Conservation (phyloP, 1,140 invertebrate species). For the Heliconius melpomene region DNA sequence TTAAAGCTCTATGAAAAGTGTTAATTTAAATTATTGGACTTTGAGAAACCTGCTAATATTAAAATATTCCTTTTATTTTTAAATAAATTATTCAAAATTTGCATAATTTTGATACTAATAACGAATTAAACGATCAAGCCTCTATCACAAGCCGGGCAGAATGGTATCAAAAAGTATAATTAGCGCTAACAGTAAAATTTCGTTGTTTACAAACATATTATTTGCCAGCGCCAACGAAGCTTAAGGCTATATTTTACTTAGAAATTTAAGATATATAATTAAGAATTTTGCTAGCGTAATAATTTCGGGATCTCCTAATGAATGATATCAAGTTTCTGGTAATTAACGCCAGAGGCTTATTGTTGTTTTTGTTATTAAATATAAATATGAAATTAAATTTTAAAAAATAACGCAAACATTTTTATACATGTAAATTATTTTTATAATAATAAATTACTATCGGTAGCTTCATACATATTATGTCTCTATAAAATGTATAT, state of each 20-base stretch:
- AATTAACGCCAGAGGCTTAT: conserved; percentile 73
- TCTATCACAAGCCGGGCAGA: conserved; percentile 47
- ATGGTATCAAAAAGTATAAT: conserved; percentile 69
- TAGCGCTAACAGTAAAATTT: conserved; percentile 73
- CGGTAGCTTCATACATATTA: neutral
- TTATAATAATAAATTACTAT: neutral
- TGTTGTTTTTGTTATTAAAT: conserved; percentile 70
- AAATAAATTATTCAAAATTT: conserved; percentile 19
- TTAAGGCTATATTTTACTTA: conserved; percentile 76
- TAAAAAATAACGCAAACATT: neutral
- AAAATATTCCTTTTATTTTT: neutral
- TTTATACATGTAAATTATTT: neutral
- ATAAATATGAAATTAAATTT: conserved; percentile 44
- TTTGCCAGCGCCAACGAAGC: conserved; percentile 70
- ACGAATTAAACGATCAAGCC: conserved; percentile 54
- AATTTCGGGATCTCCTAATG: conserved; percentile 78
- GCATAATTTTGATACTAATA: conserved; percentile 38
- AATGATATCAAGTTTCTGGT: conserved; percentile 78
- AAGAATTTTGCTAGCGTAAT: conserved; percentile 78
- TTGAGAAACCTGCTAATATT: neutral
- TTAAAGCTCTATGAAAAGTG: conserved; percentile 71
- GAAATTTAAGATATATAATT: conserved; percentile 81
- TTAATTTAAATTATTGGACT: conserved; percentile 46
- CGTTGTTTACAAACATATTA: conserved; percentile 79
- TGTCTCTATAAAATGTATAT: conserved; percentile 15